Evolutionary conservation across 2,113 vertebrate genomes (phyloP).

Genomic region (Eudyptes chrysolophus): DNA sequence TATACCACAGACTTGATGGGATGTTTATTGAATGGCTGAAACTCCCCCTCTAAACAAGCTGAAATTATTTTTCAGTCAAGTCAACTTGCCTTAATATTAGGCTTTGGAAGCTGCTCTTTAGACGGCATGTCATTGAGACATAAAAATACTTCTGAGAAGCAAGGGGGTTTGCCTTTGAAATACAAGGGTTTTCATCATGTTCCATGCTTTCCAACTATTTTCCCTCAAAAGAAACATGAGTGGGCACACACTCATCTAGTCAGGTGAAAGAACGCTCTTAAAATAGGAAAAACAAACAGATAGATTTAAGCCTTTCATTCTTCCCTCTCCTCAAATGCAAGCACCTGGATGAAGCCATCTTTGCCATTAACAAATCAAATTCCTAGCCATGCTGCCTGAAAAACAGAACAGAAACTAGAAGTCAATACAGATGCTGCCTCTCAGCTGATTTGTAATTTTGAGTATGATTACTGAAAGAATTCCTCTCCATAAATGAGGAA

Average conservation of each 20-base stretch:
- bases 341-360: neutral
- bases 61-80: neutral
- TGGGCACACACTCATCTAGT: neutral
- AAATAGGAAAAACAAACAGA: neutral
- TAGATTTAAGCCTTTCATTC: neutral
- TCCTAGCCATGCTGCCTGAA: neutral
- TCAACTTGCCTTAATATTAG: neutral
- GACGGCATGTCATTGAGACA: rapidly evolving
- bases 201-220: neutral
- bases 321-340: neutral
- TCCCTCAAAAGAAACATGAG: neutral
- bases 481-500: neutral
- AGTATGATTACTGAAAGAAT: neutral
- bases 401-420: neutral
- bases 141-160: neutral
- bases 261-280: neutral
- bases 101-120: neutral
- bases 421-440: neutral
- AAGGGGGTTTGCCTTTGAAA: neutral
- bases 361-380: neutral
- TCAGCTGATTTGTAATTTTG: neutral
- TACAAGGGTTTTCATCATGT: neutral
- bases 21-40: neutral
- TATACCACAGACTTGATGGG: neutral
- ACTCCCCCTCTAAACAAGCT: neutral